Evolutionary conservation across 2,888 invertebrate genomes (phyloP).

Genomic region (Dioctria rufipes): DNA sequence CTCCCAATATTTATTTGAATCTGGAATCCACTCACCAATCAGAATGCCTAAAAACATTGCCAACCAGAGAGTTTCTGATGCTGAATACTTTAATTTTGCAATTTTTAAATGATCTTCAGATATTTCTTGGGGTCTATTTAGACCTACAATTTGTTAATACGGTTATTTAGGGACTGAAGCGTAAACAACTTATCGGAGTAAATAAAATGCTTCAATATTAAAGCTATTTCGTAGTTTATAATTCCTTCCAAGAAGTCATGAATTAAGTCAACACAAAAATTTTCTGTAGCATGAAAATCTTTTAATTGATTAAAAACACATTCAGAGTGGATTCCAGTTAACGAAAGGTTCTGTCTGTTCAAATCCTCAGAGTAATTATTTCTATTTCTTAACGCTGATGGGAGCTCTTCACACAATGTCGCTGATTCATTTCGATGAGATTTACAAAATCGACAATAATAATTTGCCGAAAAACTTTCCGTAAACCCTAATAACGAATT

Average conservation of each 20-base stretch:
- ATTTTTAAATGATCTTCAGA: not conserved
- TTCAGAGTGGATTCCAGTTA: not conserved
- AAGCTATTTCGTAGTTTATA: not conserved
- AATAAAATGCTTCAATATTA: not conserved
- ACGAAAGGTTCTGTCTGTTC: not conserved
- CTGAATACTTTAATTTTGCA: not conserved
- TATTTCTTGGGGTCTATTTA: not conserved
- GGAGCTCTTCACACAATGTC: no score
- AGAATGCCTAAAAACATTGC: not conserved
- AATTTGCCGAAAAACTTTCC: not conserved
- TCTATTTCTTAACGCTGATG: not conserved
- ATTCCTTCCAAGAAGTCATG: not conserved
- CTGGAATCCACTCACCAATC: not conserved
- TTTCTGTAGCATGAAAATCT: not conserved
- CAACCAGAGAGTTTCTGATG: not conserved
- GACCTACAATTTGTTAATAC: not conserved
- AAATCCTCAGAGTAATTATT: not conserved
- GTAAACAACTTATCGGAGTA: not conserved
- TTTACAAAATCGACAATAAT: not conserved
- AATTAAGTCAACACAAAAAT: not conserved
- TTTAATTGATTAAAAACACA: not conserved
- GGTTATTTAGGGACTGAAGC: not conserved
- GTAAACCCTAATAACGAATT: not conserved
- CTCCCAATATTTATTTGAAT: not conserved
- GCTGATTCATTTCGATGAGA: not conserved